Evolutionary conservation across 2,888 invertebrate species (phyloP).

Genomic region (Morpho deidamia): DNA sequence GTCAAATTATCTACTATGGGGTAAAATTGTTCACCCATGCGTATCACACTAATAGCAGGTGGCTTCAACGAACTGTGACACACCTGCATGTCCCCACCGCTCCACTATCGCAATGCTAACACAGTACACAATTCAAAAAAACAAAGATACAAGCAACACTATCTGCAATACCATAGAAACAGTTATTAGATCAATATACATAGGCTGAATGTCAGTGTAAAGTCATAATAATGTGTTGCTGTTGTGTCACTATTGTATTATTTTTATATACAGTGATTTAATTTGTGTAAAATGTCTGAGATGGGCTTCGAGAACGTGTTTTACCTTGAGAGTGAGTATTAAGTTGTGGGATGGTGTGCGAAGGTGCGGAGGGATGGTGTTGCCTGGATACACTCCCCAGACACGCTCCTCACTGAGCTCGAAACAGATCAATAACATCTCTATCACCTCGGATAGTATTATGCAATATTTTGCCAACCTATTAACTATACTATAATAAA

Average conservation of each 20-base stretch:
- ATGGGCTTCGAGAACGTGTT: slow-evolving; percentile 75
- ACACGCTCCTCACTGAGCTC: slow-evolving; percentile 48
- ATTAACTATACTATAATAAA: slow-evolving; percentile 13
- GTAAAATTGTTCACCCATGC: slow-evolving; percentile 49
- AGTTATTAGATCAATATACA: slow-evolving; percentile 71
- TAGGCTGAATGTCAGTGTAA: slow-evolving; percentile 43
- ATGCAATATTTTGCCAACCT: slow-evolving; percentile 50
- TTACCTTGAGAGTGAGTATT: slow-evolving; percentile 74
- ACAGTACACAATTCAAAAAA: slow-evolving; percentile 35
- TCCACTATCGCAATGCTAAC: slow-evolving; percentile 43
- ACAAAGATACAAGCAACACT: slow-evolving; percentile 34
- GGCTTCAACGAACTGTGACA: slow-evolving; percentile 55
- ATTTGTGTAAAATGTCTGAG: slow-evolving; percentile 59
- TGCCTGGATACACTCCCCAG: slow-evolving; percentile 66
- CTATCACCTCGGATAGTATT: slow-evolving; percentile 59
- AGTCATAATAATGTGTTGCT: slow-evolving; percentile 52
- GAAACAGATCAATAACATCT: slow-evolving; percentile 72
- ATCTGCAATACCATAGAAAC: slow-evolving; percentile 54
- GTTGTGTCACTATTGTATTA: slow-evolving; percentile 37
- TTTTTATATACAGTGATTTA: slow-evolving; percentile 22
- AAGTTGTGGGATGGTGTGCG: slow-evolving; percentile 41
- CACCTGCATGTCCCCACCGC: slow-evolving; percentile 60
- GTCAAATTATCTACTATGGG: slow-evolving; percentile 23
- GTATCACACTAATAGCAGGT: slow-evolving; percentile 57
- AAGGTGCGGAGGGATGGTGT: slow-evolving; percentile 64